Base-by-base conservation (phyloP, 2,888 invertebrate genomes). In the Slavum lentiscoides region DNA sequence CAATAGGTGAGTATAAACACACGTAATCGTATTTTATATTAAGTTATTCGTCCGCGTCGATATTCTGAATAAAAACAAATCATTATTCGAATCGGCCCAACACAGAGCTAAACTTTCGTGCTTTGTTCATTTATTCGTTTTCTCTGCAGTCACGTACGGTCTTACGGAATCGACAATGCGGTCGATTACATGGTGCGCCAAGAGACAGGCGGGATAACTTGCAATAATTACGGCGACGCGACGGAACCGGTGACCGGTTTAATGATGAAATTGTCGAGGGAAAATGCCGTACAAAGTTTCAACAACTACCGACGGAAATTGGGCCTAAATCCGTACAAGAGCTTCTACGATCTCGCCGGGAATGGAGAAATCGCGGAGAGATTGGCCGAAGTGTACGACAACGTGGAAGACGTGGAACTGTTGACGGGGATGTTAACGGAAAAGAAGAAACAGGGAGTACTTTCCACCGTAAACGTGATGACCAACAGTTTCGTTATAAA, bases 231-330 rank as follows among this genome's bases (percentile, higher is more conserved):
- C 58, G 75, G 67, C 19, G 1, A 21, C 5, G 58, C 58, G 23
- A 68, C 68, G 23, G n/a, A 59, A 39, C 59, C 67, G 2, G 0
- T 75, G 19, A 68, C 75, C 5, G 43, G 21, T 6, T 7, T 68
- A 0, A 3, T 75, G 43, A 39, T 75, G 19, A 68, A 58, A 6
- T 9, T 75, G 4, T 67, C 75, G 7, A 58, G 75, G 7, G 68
- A 67, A 59, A 15, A 68, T 13, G 17, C 19, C 0, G 4, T 43
- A 5, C 75, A 75, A 30, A 58, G 75, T 68, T 75, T 75, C 23
- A 75, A 75, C 11, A 75, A 59, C 13, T 75, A 75, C 19, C 66
- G 75, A 1, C 67, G 67, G 21, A 21, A 49, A 3, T 39, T 75
- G 3, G 67, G 75, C 9, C 9, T 75, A 2, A 1, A 13, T 9